Evolutionary conservation across 2,888 invertebrate species (phyloP), one percentile per base, ranked within the genome.

Genomic region (Papilio demoleus): DNA sequence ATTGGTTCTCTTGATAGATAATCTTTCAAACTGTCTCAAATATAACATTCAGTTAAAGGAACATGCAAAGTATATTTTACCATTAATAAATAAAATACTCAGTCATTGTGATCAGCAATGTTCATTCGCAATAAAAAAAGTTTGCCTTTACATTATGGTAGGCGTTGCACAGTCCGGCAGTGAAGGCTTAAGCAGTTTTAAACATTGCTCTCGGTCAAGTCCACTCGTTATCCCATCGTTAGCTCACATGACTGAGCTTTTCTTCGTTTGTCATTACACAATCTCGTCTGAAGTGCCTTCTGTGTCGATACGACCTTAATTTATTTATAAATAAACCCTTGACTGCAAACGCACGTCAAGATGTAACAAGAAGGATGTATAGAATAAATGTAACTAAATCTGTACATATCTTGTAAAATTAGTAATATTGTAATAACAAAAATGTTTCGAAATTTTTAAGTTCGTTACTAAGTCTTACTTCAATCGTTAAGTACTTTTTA

Each of bases 311-410:
- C 76, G 75, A 75, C 82, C 84, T 85, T 90, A 90, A 90, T 89
- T 84, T 89, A 88, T 89, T 90, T 88, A 88, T 85, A 87, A 87
- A 88, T 88, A 87, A 87, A 86, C 82, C 85, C 86, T 85, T 74
- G 70, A 70, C 60, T 27, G 74, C 70, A 72, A 72, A 70, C 53
- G 65, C 67, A 31, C 14, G n/a, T 60, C 14, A 22, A 34, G 22
- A n/a, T 47, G 47, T 6, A 36, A 50, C 31, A 47, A 38, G 34
- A 45, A 47, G 62, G 34, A 42, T 11, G 53, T n/a, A 27, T 45
- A 34, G 19, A 34, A 45, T 58, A 42, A 1, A 47, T 3, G 4
- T 36, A 4, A 12, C 9, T 36, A 12, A 2, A 12, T 3, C 14
- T n/a, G 4, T 4, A 42, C 4, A 17, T 17, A 45, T 45, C 2